Base-by-base conservation (phyloP, 2,797 vertebrate species). In the Agapornis canus region DNA sequence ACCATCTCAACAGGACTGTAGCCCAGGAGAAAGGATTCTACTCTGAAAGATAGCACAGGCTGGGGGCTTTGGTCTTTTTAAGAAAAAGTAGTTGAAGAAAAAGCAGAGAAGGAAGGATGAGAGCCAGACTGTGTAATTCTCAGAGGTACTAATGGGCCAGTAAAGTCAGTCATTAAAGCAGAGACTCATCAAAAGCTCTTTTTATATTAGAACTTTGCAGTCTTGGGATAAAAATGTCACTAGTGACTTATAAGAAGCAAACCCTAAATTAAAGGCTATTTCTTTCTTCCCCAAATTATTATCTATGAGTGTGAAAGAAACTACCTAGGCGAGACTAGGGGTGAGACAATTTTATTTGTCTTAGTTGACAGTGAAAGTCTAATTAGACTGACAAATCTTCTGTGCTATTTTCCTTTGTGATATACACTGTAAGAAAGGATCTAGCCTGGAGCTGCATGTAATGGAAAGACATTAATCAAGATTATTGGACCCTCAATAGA, bases 341-440 rank as follows among this genome's bases (percentile, higher is more conserved):
- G 90, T 91, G 83, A 97, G 91, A 96, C 75, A 95, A 92, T 93
- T 95, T 91, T 93, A 94, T 97, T 96, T 95, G 95, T 97, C 94
- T 96, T 96, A 89, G 88, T 95, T 97, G 97, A 96, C 95, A 96
- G 84, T 76, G 61, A 69, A 96, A 97, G 92, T 97, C 96, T 98
- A 97, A 98, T 98, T 98, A 97, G 97, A 97, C 93, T 97, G 97
- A 98, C 97, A 97, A 97, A 97, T 97, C 94, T 96, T 96, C 97
- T 81, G 82, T 61, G 81, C 93, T 90, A 89, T 96, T 92, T 82
- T 96, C 93, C 90, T 96, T 96, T 96, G 96, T 85, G 95, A 97
- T 91, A 91, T 52, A 72, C 49, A 94, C 89, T 83, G 85, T 93
- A 97, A 93, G 95, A 95, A 97, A 95, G 80, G 72, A 96, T 95